phyloP scores from a whole-genome alignment of 2,888 invertebrate species.

The Labia minor region DNA sequence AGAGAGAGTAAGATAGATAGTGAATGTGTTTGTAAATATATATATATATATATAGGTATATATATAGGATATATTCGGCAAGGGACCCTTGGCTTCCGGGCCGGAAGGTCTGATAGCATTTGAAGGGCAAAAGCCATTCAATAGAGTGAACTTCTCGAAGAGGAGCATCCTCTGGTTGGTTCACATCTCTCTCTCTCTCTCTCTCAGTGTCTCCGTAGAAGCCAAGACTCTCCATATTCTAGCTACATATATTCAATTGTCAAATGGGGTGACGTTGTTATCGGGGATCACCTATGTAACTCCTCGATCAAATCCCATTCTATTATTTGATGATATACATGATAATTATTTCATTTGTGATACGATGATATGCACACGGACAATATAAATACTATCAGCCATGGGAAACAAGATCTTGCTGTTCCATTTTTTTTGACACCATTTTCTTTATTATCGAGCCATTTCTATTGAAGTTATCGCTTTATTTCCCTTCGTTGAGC shows the following conservation, averaged over 20 bases:
- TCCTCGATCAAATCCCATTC: not conserved
- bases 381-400: no score
- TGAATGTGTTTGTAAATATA: no score
- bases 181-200: not conserved
- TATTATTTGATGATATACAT: not conserved
- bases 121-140: constrained; percentile 1
- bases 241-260: not conserved
- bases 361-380: no score
- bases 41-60: not conserved
- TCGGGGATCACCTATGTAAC: not conserved
- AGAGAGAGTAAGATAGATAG: no score
- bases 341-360: not conserved
- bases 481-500: no score
- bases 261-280: not conserved
- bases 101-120: not conserved
- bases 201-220: not conserved
- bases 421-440: no score
- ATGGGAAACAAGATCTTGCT: no score
- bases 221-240: not conserved
- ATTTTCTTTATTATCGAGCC: no score
- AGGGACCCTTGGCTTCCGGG: not conserved
- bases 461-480: no score
- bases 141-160: not conserved
- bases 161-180: not conserved
- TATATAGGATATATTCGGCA: not conserved